phyloP scores from a whole-genome alignment of 2,113 vertebrate species.

The Lichenostomus cassidix region DNA sequence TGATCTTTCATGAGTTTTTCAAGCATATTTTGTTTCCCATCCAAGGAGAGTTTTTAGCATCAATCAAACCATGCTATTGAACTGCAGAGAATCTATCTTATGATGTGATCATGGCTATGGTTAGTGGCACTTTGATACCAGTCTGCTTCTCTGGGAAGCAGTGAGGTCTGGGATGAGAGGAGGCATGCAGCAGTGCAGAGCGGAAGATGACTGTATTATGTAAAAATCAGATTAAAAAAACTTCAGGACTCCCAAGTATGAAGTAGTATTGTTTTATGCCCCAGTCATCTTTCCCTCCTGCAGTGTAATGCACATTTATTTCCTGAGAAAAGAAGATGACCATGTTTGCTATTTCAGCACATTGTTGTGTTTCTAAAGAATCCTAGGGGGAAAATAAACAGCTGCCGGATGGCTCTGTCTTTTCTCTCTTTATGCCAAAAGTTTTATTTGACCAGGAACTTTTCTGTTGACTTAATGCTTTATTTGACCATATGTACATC shows the following conservation, averaged over 20 bases:
- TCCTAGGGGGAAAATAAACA: constrained; percentile 5
- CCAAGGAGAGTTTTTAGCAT: neutral
- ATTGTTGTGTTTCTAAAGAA: neutral
- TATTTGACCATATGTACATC: neutral
- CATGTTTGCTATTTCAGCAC: neutral
- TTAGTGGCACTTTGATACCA: neutral
- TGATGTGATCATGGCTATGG: neutral
- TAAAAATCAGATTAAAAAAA: neutral
- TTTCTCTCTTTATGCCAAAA: neutral
- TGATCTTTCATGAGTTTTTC: neutral
- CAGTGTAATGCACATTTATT: neutral
- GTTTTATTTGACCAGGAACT: neutral
- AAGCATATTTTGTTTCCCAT: neutral
- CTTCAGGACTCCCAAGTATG: neutral
- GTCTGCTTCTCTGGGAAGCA: neutral
- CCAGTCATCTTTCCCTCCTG: neutral
- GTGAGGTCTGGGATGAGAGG: neutral
- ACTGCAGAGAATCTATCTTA: neutral
- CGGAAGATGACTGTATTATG: neutral
- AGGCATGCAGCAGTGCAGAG: neutral
- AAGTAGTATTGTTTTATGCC: neutral
- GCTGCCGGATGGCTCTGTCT: neutral
- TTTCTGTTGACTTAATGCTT: neutral
- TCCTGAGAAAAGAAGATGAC: neutral
- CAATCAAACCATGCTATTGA: neutral